A percentile compares a stretch with the other conserved stretches of the same genome.
Evolutionary conservation across 1,140 invertebrate genomes (phyloP).

Genomic region (Paramacrobiotus metropolitanus): DNA sequence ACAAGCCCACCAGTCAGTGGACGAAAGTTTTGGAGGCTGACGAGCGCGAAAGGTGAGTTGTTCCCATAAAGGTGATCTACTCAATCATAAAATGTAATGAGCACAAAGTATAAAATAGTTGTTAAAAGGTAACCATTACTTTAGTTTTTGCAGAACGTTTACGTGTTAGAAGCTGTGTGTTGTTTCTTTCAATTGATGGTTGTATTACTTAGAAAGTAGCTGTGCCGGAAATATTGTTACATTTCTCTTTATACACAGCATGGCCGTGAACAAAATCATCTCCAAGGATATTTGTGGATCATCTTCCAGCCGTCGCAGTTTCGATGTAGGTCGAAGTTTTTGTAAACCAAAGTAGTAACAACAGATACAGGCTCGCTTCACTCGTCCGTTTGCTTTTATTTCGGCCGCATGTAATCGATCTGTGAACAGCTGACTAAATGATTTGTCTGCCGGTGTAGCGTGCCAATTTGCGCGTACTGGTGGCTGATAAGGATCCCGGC

Average conservation of each 20-base stretch:
- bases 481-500: background rate
- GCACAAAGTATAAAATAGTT: background rate
- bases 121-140: background rate
- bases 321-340: too few relatives aligned
- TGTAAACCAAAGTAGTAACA: too few relatives aligned
- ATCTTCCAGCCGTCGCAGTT: too few relatives aligned
- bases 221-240: too few relatives aligned
- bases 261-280: background rate
- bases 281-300: background rate
- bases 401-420: too few relatives aligned
- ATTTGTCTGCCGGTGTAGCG: too few relatives aligned
- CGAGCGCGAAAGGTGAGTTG: background rate
- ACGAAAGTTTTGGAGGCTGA: background rate
- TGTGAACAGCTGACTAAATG: too few relatives aligned
- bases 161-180: too few relatives aligned
- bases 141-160: background rate
- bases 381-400: too few relatives aligned
- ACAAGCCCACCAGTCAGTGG: background rate
- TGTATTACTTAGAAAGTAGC: too few relatives aligned
- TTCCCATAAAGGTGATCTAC: background rate
- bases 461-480: background rate
- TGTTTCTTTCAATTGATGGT: background rate
- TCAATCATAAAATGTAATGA: background rate
- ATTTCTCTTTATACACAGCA: background rate
- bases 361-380: too few relatives aligned